phyloP scores from a whole-genome alignment of 2,888 invertebrate species.

The Leptothorax acervorum region DNA sequence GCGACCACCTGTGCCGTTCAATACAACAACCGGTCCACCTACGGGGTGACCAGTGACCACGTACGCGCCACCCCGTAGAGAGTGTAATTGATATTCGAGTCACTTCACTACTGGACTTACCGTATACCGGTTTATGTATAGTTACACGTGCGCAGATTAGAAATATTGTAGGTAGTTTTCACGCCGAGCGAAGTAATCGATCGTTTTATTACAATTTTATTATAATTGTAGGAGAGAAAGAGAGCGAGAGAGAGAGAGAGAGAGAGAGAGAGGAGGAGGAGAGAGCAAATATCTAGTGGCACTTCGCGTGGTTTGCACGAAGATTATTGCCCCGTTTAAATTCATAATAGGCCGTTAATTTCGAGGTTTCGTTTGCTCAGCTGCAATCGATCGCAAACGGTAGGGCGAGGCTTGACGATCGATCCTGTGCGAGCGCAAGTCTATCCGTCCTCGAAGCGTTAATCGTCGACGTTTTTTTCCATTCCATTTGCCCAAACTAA shows the following conservation, averaged over 20 bases:
- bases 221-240: conserved; percentile 42
- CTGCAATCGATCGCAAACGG: conserved; percentile 78
- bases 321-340: conserved; percentile 77
- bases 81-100: conserved; percentile 48
- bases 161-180: conserved; percentile 44
- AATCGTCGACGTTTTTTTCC: conserved; percentile 65
- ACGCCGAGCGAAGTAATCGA: conserved; percentile 28
- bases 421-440: conserved; percentile 49
- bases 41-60: conserved; percentile 50
- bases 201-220: conserved; percentile 60
- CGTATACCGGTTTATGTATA: conserved; percentile 30
- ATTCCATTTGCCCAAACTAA: conserved; percentile 69
- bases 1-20: conserved; percentile 62
- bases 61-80: conserved; percentile 16
- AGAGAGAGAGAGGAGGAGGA: not conserved
- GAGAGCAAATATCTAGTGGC: conserved; percentile 22
- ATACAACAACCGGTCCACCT: conserved; percentile 72
- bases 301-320: conserved; percentile 29
- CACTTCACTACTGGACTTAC: conserved; percentile 22
- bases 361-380: conserved; percentile 82
- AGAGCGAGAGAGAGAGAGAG: not conserved
- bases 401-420: conserved; percentile 28
- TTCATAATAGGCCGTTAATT: conserved; percentile 82
- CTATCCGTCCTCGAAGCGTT: conserved; percentile 61
- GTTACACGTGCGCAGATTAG: not conserved